Conservation (phyloP, 2,797 vertebrate species). For the Ciconia nigra region DNA sequence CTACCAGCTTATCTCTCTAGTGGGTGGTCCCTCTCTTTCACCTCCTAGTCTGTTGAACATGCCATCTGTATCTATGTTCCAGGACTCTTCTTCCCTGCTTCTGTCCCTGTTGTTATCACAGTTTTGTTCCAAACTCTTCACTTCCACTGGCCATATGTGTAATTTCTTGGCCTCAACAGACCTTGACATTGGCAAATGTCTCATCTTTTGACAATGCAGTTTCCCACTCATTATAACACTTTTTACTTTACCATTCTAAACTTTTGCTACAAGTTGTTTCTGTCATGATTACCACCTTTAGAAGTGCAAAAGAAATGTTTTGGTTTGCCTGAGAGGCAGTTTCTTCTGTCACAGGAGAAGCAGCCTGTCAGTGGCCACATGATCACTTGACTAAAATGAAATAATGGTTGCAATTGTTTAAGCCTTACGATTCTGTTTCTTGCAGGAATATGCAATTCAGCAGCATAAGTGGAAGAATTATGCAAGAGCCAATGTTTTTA, state of each 20-base stretch:
- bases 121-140: neutral
- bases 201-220: neutral
- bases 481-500: neutral
- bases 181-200: neutral
- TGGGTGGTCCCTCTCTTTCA: neutral
- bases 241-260: neutral
- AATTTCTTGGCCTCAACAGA: neutral
- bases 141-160: neutral
- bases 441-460: neutral
- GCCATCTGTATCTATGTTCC: rapidly evolving
- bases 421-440: neutral
- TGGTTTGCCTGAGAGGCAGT: neutral
- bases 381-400: neutral
- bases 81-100: neutral
- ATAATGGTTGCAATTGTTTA: neutral
- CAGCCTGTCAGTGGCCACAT: neutral
- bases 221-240: neutral
- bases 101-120: neutral
- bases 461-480: neutral
- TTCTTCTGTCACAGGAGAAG: neutral
- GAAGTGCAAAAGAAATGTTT: neutral
- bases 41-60: neutral
- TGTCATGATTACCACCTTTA: neutral
- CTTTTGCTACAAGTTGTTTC: neutral
- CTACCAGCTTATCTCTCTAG: neutral